These are phyloP conservation scores for Upupa epops DNA, from an alignment of 2,113 vertebrate species.

Conservation along the genomic window DNA sequence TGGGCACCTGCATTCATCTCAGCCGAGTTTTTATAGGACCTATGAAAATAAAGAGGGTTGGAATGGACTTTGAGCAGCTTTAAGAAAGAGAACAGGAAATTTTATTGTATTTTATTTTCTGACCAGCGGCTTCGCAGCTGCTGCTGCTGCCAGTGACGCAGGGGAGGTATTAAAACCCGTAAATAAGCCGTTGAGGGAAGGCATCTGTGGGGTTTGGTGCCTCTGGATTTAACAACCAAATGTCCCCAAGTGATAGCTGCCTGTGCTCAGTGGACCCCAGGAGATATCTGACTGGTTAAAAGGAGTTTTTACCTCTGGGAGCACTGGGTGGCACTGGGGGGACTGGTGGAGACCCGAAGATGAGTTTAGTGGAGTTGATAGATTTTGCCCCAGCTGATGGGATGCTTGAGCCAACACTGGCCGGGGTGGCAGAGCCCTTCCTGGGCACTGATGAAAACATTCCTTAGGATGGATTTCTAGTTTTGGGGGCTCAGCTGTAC, in stretches of 20 bases:
- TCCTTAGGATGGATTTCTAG: not conserved
- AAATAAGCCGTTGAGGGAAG: not conserved
- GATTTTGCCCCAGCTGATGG: not conserved
- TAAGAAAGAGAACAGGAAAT: not conserved
- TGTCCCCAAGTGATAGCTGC: not conserved
- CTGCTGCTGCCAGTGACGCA: not conserved
- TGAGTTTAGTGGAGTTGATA: not conserved
- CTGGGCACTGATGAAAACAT: not conserved
- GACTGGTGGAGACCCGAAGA: not conserved
- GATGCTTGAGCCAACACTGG: fast-evolving
- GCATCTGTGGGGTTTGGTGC: not conserved
- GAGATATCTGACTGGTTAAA: not conserved
- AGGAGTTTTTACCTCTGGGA: not conserved
- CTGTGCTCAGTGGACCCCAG: not conserved
- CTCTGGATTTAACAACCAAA: not conserved
- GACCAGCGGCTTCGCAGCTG: not conserved
- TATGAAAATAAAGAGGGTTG: not conserved
- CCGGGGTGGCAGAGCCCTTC: not conserved
- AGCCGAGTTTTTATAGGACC: not conserved
- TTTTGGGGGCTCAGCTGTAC: not conserved
- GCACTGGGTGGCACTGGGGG: not conserved
- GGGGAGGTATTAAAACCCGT: not conserved
- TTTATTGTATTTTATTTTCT: not conserved
- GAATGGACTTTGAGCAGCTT: not conserved
- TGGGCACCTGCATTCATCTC: not conserved